A percentile compares a stretch with the other conserved stretches of the same genome.
These are phyloP conservation scores for Lepilemur ruficaudatus DNA, from an alignment of 2,797 vertebrate genomes.

Conservation along the genomic window DNA sequence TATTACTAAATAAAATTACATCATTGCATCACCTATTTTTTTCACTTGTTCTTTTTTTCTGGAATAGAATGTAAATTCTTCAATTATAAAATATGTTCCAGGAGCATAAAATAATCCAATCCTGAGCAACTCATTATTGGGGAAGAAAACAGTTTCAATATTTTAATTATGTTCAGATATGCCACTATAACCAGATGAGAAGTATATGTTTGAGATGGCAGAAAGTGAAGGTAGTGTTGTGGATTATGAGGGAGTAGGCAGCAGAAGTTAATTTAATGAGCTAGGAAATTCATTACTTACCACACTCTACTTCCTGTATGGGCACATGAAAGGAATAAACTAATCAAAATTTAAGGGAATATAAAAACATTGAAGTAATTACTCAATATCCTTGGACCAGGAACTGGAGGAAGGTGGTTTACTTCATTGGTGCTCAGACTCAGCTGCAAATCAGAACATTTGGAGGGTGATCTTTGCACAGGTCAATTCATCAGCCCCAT, in stretches of 20 bases:
- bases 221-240: not conserved
- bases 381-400: not conserved
- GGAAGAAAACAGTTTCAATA: not conserved
- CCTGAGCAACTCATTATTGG: not conserved
- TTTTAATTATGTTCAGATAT: constrained; percentile 22
- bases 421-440: not conserved
- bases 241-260: not conserved
- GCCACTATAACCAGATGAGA: not conserved
- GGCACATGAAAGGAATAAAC: not conserved
- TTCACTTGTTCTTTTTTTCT: not conserved
- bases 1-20: not conserved
- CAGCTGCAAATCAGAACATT: not conserved
- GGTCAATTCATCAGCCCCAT: not conserved
- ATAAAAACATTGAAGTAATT: not conserved
- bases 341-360: not conserved
- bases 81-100: not conserved
- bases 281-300: not conserved
- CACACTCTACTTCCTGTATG: not conserved
- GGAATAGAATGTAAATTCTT: not conserved
- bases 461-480: not conserved
- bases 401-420: not conserved
- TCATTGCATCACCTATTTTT: not conserved
- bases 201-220: not conserved
- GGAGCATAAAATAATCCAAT: not conserved
- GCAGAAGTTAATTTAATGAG: not conserved